phyloP scores from a whole-genome alignment of 2,113 vertebrate genomes.

The Perca fluviatilis region DNA sequence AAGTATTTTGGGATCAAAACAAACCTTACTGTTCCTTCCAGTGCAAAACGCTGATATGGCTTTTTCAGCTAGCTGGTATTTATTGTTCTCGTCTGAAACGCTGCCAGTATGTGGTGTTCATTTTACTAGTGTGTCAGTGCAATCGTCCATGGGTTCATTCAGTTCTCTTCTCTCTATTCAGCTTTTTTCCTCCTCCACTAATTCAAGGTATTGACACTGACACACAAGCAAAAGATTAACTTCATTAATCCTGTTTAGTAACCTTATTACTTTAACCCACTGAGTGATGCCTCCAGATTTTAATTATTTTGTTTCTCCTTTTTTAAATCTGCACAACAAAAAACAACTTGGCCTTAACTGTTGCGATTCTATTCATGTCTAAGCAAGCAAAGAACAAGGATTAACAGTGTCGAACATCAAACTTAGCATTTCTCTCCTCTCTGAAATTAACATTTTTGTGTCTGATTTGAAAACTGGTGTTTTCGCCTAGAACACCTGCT shows the following conservation, averaged over 20 bases:
- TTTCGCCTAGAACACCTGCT: constrained; percentile 50
- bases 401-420: constrained; percentile 65
- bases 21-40: constrained; percentile 53
- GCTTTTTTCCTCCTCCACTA: constrained; percentile 68
- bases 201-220: constrained; percentile 78
- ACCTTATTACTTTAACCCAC: constrained; percentile 80
- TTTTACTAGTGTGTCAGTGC: constrained; percentile 59
- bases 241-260: constrained; percentile 80
- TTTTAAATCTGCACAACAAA: constrained; percentile 51
- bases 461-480: constrained; percentile 50
- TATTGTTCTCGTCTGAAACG: constrained; percentile 66
- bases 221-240: constrained; percentile 78
- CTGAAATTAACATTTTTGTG: constrained; percentile 61
- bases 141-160: constrained; percentile 56
- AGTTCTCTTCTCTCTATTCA: constrained; percentile 34
- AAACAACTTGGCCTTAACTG: constrained; percentile 56
- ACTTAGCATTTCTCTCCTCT: constrained; percentile 55
- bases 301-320: background rate
- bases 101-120: constrained; percentile 62
- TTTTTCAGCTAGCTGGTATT: constrained; percentile 56
- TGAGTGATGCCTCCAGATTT: constrained; percentile 64
- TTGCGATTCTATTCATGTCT: constrained; percentile 48
- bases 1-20: constrained; percentile 79
- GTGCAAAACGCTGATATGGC: constrained; percentile 60
- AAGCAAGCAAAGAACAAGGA: constrained; percentile 46